phyloP scores from a whole-genome alignment of 2,888 invertebrate species.

The Rhingia rostrata region DNA sequence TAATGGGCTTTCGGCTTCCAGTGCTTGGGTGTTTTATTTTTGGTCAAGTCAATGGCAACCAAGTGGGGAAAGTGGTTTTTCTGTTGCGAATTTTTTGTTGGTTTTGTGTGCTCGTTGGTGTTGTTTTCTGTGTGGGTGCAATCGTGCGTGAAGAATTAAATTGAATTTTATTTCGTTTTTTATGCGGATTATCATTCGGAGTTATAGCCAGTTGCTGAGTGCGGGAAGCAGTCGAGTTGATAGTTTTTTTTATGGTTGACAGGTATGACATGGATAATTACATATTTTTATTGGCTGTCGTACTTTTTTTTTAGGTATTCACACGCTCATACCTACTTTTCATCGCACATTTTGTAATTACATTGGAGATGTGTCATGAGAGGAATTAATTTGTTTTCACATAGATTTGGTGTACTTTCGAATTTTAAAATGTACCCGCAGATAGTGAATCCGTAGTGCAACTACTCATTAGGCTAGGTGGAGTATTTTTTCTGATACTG shows the following conservation, averaged over 20 bases:
- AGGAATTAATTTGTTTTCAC: no score
- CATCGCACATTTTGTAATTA: neutral
- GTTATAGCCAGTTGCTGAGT: conserved; percentile 1
- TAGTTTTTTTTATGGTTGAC: neutral
- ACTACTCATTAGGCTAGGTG: no score
- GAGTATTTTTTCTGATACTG: no score
- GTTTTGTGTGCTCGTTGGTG: neutral
- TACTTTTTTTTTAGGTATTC: conserved; percentile 10
- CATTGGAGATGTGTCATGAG: conserved; percentile 3
- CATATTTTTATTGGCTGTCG: neutral
- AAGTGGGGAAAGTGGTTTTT: conserved; percentile 56
- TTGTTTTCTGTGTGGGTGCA: conserved; percentile 30
- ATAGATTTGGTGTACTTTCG: no score
- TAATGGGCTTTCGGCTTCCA: conserved; percentile 24
- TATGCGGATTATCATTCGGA: conserved; percentile 20
- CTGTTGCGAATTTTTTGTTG: conserved; percentile 3
- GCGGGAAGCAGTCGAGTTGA: neutral
- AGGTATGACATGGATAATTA: neutral
- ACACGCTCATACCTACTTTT: conserved; percentile 1
- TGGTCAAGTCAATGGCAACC: conserved; percentile 2
- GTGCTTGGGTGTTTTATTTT: neutral
- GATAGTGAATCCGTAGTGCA: no score
- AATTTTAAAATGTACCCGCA: no score
- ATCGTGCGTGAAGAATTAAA: conserved; percentile 57
- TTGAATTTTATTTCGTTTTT: conserved; percentile 35